phyloP scores from a whole-genome alignment of 23 tunicate genomes.

The Botrylloides violaceus region DNA sequence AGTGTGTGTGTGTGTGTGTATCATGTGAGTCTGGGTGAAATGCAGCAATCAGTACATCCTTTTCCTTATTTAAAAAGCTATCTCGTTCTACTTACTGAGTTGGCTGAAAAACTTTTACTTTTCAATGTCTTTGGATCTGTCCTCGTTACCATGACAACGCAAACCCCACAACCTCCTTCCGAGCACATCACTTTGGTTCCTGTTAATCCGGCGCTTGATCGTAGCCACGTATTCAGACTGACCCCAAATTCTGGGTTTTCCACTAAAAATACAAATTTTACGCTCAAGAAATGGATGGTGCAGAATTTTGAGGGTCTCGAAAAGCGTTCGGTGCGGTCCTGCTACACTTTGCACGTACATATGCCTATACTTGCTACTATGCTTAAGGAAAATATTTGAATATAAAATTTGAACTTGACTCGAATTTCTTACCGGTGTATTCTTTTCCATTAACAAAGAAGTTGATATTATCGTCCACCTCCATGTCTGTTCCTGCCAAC shows the following conservation, averaged over 20 bases:
- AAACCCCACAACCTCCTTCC: constrained; percentile 83
- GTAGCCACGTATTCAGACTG: constrained; percentile 55
- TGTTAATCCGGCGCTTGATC: constrained; percentile 38
- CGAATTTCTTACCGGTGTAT: not conserved
- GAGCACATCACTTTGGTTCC: constrained; percentile 74
- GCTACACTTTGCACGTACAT: too few relatives aligned
- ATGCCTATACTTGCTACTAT: too few relatives aligned
- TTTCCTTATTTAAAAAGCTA: too few relatives aligned
- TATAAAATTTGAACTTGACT: too few relatives aligned
- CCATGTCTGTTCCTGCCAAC: too few relatives aligned
- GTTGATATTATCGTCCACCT: not conserved
- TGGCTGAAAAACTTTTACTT: constrained; percentile 30
- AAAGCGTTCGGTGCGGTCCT: too few relatives aligned
- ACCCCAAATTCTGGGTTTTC: constrained; percentile 18
- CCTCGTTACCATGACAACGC: constrained; percentile 49
- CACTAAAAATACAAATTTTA: constrained; percentile 17
- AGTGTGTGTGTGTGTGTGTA: too few relatives aligned
- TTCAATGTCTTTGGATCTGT: not conserved
- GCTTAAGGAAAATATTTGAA: too few relatives aligned
- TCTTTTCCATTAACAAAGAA: not conserved
- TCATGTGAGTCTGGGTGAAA: too few relatives aligned
- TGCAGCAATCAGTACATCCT: too few relatives aligned
- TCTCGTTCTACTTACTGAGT: constrained; percentile 71
- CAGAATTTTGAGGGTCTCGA: too few relatives aligned
- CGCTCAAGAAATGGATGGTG: too few relatives aligned